These are phyloP conservation scores for Ptilodon capucinus DNA, from an alignment of 2,888 invertebrate species.

Conservation along the genomic window DNA sequence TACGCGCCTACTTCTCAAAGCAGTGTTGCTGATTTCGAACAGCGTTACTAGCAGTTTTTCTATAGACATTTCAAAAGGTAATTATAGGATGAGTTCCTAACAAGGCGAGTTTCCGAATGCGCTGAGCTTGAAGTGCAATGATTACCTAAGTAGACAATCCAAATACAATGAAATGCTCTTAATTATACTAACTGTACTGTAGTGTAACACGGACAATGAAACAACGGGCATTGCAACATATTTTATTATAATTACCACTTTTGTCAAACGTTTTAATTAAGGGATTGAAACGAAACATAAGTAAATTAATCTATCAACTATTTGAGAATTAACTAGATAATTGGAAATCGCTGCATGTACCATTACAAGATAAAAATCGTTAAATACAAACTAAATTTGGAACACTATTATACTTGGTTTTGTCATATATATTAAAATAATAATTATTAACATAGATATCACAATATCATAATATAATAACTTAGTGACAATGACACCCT, in stretches of 20 bases:
- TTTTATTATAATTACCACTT: constrained; percentile 67
- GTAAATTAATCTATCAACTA: constrained; percentile 47
- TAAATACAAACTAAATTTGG: constrained; percentile 26
- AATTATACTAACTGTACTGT: no score
- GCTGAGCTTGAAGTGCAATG: no score
- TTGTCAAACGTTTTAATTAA: constrained; percentile 57
- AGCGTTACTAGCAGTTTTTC: no score
- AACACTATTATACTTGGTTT: constrained; percentile 10
- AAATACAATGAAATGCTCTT: no score
- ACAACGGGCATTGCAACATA: constrained; percentile 57
- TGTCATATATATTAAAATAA: constrained; percentile 12
- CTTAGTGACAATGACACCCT: constrained; percentile 29
- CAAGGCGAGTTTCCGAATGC: no score
- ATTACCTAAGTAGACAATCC: no score
- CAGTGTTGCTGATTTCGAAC: no score
- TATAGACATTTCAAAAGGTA: no score
- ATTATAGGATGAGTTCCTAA: no score
- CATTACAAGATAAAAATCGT: constrained; percentile 19
- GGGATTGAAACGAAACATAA: constrained; percentile 59
- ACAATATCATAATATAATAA: constrained; percentile 32
- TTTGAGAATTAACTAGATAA: constrained; percentile 48
- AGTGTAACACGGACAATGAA: constrained; percentile 3
- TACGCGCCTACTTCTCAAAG: no score
- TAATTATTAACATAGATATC: constrained; percentile 34
- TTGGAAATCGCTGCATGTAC: constrained; percentile 35